Evolutionary conservation across 2,113 vertebrate species (phyloP).

Genomic region (Chascanopsetta lugubris): DNA sequence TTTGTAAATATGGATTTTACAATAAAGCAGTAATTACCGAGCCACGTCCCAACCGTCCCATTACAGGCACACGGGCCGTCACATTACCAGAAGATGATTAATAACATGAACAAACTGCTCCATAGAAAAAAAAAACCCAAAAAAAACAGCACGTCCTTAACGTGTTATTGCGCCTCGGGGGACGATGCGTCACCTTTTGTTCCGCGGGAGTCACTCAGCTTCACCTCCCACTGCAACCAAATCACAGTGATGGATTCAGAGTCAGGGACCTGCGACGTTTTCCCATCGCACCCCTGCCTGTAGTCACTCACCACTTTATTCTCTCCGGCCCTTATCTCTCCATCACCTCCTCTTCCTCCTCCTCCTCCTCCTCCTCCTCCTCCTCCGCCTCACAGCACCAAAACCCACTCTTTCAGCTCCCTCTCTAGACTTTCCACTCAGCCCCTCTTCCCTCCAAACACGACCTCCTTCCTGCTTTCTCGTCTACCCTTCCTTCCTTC

Average conservation of each 20-base stretch:
- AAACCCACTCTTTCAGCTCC: slow-evolving; percentile 8
- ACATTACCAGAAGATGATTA: slow-evolving; percentile 61
- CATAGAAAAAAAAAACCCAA: too few relatives aligned
- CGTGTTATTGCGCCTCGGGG: slow-evolving; percentile 43
- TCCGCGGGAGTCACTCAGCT: slow-evolving; percentile 29
- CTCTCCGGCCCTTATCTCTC: slow-evolving; percentile 21
- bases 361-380: slow-evolving; percentile 25
- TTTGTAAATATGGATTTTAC: slow-evolving; percentile 66
- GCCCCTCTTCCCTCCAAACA: not conserved
- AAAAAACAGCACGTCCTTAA: slow-evolving; percentile 46
- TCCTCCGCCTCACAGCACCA: slow-evolving; percentile 12
- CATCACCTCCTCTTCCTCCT: slow-evolving; percentile 24
- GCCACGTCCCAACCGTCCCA: slow-evolving; percentile 61
- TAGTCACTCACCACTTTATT: slow-evolving; percentile 39
- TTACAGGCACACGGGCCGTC: slow-evolving; percentile 52
- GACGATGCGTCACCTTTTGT: slow-evolving; percentile 32
- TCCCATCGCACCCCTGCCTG: slow-evolving; percentile 6
- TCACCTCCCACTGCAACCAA: slow-evolving; percentile 42
- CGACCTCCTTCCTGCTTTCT: not conserved
- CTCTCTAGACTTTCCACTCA: slow-evolving; percentile 17
- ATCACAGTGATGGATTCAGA: slow-evolving; percentile 54
- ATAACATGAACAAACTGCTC: slow-evolving; percentile 61
- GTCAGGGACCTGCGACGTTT: slow-evolving; percentile 40
- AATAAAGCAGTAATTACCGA: slow-evolving; percentile 70
- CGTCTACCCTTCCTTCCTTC: slow-evolving; percentile 34